Conservation (phyloP, 1,140 invertebrate genomes). For the Brachionus calyciflorus region DNA sequence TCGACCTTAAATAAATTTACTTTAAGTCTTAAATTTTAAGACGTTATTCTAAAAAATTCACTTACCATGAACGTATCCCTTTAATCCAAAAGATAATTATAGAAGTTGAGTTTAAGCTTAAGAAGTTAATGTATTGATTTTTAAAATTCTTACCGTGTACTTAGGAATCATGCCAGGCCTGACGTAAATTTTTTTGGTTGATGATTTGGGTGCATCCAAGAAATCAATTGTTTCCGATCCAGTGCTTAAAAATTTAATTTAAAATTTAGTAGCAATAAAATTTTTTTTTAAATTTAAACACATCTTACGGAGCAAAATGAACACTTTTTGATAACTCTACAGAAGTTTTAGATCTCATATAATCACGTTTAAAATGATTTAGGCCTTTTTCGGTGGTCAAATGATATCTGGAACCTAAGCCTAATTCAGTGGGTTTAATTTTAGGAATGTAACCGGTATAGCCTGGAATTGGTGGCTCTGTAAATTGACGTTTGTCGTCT, state of each 20-base stretch:
- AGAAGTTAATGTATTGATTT: conserved; percentile 58
- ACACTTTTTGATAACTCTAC: background rate
- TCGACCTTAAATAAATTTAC: conserved; percentile 51
- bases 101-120: conserved; percentile 48
- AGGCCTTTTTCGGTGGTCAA: conserved; percentile 54
- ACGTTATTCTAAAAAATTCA: background rate
- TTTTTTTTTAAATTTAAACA: background rate
- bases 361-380: conserved; percentile 51
- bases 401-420: conserved; percentile 58
- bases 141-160: conserved; percentile 61
- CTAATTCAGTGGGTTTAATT: conserved; percentile 56
- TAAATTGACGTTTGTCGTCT: conserved; percentile 48
- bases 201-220: conserved; percentile 15
- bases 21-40: background rate
- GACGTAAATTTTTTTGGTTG: conserved; percentile 53
- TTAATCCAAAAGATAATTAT: background rate
- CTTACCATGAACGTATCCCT: conserved; percentile 40
- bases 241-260: background rate
- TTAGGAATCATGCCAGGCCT: conserved; percentile 60
- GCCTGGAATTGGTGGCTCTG: conserved; percentile 60
- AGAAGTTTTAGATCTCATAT: background rate
- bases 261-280: background rate
- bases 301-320: background rate
- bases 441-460: conserved; percentile 60
- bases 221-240: background rate